Base-by-base conservation (phyloP, 2,888 invertebrate genomes). In the Heliconius charithonia region DNA sequence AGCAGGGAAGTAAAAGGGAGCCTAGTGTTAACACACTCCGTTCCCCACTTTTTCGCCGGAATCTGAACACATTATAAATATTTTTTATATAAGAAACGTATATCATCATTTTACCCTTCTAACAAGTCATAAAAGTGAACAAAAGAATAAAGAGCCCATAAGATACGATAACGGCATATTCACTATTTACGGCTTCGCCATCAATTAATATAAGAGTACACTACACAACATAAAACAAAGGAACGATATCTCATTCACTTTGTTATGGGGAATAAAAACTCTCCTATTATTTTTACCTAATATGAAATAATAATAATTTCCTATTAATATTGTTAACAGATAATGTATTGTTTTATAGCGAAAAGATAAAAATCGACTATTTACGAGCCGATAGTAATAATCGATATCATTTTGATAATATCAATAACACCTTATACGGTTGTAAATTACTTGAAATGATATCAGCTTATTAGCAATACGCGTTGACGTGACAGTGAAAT, bases 131-230 rank as follows among this genome's bases (percentile, higher is more conserved):
- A 37, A 41, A 74, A 13, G 13, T 41, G 62, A 63, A 75, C 51
- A 70, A 75, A 56, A 69, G 72, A 72, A 71, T 75, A 70, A 63
- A 66, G 12, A 41, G 72, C 59, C 65, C 62, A 56, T 74, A 79
- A 56, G 62, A 69, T 51, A 76, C 70, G 66, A 51, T 79, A 74
- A 78, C 78, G 71, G 67, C 70, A 71, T 78, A 74, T 79, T 74
- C 73, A 69, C 66, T 76, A 78, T 78, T 81, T 76, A 81, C 70
- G 78, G 76, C 78, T 62, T 66, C 25, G 70, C 62, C 66, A 32
- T 76, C 65, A 78, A 80, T 80, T 80, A 78, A 80, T 66, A 37
- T 66, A 71, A 19, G 51, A 22, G 19, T 51, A 51, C 7, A 51
- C 62, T 70, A 32, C n/a, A 66, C 62, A 45, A 63, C 45, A 63